phyloP scores from a whole-genome alignment of 2,797 vertebrate species.

The Salmo trutta region DNA sequence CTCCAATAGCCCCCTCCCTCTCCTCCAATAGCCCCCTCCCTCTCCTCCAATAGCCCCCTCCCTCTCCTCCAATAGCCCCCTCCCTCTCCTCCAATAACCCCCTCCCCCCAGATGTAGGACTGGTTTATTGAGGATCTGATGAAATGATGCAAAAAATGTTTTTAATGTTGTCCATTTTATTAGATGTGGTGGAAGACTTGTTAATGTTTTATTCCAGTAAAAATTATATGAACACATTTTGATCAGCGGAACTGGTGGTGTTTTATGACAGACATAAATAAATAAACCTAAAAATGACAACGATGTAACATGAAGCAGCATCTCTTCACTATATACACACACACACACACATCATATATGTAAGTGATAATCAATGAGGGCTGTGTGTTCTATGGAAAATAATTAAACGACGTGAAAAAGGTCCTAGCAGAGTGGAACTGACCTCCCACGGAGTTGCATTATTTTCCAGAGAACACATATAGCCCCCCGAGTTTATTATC shows the following conservation, averaged over 20 bases:
- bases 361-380: too few species aligned
- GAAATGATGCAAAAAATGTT: conserved; percentile 3
- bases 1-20: background rate
- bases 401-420: background rate
- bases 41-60: background rate
- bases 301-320: background rate
- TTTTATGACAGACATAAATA: background rate
- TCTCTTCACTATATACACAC: background rate
- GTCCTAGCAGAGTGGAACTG: too few species aligned
- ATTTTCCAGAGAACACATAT: too few species aligned
- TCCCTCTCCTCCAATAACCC: conserved; percentile 65
- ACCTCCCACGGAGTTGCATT: too few species aligned
- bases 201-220: background rate
- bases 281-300: background rate
- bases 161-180: background rate
- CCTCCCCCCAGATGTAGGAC: background rate
- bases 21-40: background rate
- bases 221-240: background rate
- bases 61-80: background rate
- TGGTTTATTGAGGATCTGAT: background rate
- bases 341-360: background rate
- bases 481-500: too few species aligned
- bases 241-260: background rate
- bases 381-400: too few species aligned
- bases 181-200: background rate